Percentiles rank a stretch among this genome's conserved stretches.
Evolutionary conservation across 1,140 invertebrate genomes (phyloP).

Genomic region (Diplogasteroides magnus): DNA sequence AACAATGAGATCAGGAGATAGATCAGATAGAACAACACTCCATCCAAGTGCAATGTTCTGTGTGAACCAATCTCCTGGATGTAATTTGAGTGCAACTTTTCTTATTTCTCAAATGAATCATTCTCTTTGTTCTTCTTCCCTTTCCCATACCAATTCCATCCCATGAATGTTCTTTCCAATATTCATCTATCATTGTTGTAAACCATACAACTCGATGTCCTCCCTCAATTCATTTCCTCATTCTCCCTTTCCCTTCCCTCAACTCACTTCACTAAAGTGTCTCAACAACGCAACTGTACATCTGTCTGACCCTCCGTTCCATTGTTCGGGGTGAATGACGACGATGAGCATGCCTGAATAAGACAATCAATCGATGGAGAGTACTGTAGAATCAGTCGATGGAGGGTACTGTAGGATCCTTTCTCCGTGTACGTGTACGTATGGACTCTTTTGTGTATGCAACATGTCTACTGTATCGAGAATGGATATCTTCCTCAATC

Average conservation of each 20-base stretch:
- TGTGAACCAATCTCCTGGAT: constrained; percentile 54
- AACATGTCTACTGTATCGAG: constrained; percentile 4
- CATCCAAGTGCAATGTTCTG: constrained; percentile 50
- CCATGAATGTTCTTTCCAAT: constrained; percentile 50
- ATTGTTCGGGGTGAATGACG: constrained; percentile 55
- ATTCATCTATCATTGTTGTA: constrained; percentile 55
- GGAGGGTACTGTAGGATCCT: background rate
- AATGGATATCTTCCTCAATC: constrained; percentile 11
- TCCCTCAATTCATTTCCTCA: constrained; percentile 1
- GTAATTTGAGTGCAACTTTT: constrained; percentile 40
- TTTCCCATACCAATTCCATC: constrained; percentile 46
- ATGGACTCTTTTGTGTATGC: background rate
- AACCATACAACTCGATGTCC: constrained; percentile 51
- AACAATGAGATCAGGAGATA: constrained; percentile 49
- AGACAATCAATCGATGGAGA: constrained; percentile 14
- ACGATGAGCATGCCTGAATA: constrained; percentile 51
- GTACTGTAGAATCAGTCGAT: background rate
- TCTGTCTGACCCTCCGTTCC: constrained; percentile 53
- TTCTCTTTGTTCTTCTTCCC: too few species aligned
- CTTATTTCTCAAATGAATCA: constrained; percentile 49
- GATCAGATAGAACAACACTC: constrained; percentile 35
- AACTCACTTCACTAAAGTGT: constrained; percentile 40
- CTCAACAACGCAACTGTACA: constrained; percentile 49
- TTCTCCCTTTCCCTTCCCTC: constrained; percentile 12
- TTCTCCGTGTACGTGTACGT: background rate